Conservation (phyloP, 2,888 invertebrate species). For the Pyrrhia umbra region DNA sequence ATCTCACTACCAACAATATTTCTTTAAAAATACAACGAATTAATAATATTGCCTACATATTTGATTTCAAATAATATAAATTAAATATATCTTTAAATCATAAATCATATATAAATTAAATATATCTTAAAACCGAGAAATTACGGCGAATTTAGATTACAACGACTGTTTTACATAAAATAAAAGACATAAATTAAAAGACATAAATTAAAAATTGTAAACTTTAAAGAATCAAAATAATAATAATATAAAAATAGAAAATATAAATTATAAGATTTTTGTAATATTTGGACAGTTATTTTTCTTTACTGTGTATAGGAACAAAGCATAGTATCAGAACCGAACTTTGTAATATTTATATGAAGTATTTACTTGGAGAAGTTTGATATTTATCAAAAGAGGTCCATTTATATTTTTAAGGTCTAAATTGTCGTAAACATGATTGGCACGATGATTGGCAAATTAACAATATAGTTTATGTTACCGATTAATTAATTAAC, state of each 20-base stretch:
- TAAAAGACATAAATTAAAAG: too few relatives aligned
- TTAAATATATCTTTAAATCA: too few relatives aligned
- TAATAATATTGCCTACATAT: conserved; percentile 24
- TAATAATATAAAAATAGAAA: neutral
- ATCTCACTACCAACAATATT: conserved; percentile 1
- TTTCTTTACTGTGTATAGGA: neutral
- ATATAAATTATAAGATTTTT: conserved; percentile 1
- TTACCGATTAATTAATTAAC: neutral
- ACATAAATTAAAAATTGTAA: conserved; percentile 25
- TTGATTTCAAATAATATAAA: conserved; percentile 40
- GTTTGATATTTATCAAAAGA: neutral
- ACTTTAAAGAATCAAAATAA: conserved; percentile 21
- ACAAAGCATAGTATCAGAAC: neutral
- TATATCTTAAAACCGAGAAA: conserved; percentile 33
- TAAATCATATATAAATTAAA: too few relatives aligned
- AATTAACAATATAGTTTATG: neutral
- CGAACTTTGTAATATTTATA: neutral
- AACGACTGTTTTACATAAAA: conserved; percentile 62
- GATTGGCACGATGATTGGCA: conserved; percentile 19
- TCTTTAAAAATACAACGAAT: conserved; percentile 56
- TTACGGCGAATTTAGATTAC: conserved; percentile 66
- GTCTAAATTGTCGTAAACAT: conserved; percentile 7
- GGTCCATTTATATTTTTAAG: conserved; percentile 24
- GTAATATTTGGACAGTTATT: conserved; percentile 1
- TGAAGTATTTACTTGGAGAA: conserved; percentile 23